Evolutionary conservation across 2,113 vertebrate species (phyloP), one percentile per base, ranked within the genome.

Genomic region (Toxotes chatareus): DNA sequence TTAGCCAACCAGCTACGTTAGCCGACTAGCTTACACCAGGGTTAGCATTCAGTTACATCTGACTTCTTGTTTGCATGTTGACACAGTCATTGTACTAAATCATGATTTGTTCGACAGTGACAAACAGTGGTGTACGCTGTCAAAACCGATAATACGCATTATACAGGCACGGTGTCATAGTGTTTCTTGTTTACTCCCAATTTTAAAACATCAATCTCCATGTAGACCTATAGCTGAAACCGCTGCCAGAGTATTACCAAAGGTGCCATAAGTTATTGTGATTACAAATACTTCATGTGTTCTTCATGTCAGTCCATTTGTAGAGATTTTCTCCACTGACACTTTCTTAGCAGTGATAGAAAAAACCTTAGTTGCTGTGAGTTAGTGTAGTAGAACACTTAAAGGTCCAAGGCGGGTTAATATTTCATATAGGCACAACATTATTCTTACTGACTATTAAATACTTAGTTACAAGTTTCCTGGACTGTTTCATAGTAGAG

Each of bases 1-100:
- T 90, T 93, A 94, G 93, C 93, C 63, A 49, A 46, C 4, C 9
- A 75, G 76, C 82, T 87, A 79, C 31, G 19, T 71, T 67, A 73
- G 87, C 72, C 9, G 55, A 51, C 46, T 74, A 75, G 73, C 70
- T 5, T 49, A 31, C 16, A 40, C 16, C n/a, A 3, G 9, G 27
- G 53, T 21, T 77, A 79, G 69, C 84, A 5, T 44, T 17, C 11
- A 36, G 60, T n/a, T 55, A 4, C 32, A 16, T 27, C 7, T 64
- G 44, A 2, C 36, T 23, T 44, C 17, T 21, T 65, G 5, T n/a
- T 14, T 44, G 12, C 13, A 31, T 55, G 23, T 31, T 47, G 5
- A 64, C 27, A 5, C 3, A 49, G 31, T 21, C 1, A 0, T 27
- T 59, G 3, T 31, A 0, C 32, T 1, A 4, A n/a, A 13, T 36